Base-by-base conservation (phyloP, 2,113 vertebrate species). In the Oncorhynchus tshawytscha region DNA sequence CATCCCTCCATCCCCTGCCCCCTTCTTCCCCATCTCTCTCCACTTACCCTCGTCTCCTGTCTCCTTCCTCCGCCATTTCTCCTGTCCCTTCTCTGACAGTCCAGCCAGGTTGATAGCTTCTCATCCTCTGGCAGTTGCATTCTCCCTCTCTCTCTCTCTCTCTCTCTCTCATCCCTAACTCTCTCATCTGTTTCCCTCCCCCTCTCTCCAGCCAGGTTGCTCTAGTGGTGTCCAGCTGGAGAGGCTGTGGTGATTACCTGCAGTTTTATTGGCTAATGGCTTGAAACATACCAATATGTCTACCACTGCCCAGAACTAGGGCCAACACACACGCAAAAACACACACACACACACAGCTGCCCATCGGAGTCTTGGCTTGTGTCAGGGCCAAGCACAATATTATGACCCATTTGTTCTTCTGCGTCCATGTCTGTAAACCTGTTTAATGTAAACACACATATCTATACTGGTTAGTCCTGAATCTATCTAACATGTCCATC, bases 201-300 rank as follows among this genome's bases (percentile, higher is more conserved):
- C 31, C 13, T 74, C 68, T 74, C 76, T 62, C 71, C 76, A 77
- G 81, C 78, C 67, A 15, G 77, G 76, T 64, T 78, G 79, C 78
- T 86, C 79, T 81, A 79, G 74, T 79, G 77, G 79, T 81, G 90
- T 92, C 93, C 93, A 94, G 92, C 92, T 94, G 93, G 92, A 93
- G 83, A 85, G 89, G 81, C 87, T 90, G 90, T 91, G 91, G 89
- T 92, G 91, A 94, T 92, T 92, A 91, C 91, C 91, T 91, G 89
- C 89, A 82, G 92, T 92, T 93, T 93, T 90, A 94, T 94, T 93
- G 92, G 92, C 91, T 93, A 94, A 94, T 94, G 92, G 91, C 85
- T 92, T 93, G 93, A 94, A 94, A 93, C 92, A 93, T 89, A 93
- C 92, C 93, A 94, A 93, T 94, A 94, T 93, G 93, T 92, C 88